A percentile compares a stretch with the other conserved stretches of the same genome.
Evolutionary conservation across 1,140 invertebrate species (phyloP).

Genomic region (Pemphigus obesinymphae): DNA sequence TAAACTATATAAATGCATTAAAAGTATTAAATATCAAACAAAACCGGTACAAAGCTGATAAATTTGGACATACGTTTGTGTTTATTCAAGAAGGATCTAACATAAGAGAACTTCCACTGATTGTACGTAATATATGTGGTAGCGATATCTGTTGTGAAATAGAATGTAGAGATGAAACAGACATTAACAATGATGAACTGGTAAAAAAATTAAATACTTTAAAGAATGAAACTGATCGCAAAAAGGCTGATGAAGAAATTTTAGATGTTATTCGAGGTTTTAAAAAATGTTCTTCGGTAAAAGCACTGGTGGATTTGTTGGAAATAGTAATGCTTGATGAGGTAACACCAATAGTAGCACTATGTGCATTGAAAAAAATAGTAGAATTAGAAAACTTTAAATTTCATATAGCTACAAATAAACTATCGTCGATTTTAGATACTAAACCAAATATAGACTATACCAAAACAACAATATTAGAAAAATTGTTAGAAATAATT

Average conservation of each 20-base stretch:
- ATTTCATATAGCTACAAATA: constrained; percentile 44
- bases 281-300: constrained; percentile 47
- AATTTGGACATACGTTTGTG: constrained; percentile 55
- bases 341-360: constrained; percentile 54
- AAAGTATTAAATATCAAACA: neutral
- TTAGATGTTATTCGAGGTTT: constrained; percentile 51
- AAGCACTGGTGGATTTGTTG: constrained; percentile 50
- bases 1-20: neutral
- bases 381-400: constrained; percentile 55
- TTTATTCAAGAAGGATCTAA: constrained; percentile 63
- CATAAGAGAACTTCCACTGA: constrained; percentile 65
- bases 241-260: constrained; percentile 48
- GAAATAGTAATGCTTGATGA: constrained; percentile 54
- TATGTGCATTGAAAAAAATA: constrained; percentile 55
- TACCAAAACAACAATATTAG: constrained; percentile 5
- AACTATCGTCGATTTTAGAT: constrained; percentile 33
- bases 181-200: neutral
- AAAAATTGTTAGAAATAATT: constrained; percentile 21
- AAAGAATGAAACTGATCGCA: constrained; percentile 40
- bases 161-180: neutral
- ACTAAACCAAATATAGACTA: constrained; percentile 24
- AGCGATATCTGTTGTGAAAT: constrained; percentile 27
- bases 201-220: constrained; percentile 44
- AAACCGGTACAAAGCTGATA: constrained; percentile 25
- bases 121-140: constrained; percentile 56